These are phyloP conservation scores for Carcina quercana DNA, from an alignment of 2,888 invertebrate species.

Conservation along the genomic window DNA sequence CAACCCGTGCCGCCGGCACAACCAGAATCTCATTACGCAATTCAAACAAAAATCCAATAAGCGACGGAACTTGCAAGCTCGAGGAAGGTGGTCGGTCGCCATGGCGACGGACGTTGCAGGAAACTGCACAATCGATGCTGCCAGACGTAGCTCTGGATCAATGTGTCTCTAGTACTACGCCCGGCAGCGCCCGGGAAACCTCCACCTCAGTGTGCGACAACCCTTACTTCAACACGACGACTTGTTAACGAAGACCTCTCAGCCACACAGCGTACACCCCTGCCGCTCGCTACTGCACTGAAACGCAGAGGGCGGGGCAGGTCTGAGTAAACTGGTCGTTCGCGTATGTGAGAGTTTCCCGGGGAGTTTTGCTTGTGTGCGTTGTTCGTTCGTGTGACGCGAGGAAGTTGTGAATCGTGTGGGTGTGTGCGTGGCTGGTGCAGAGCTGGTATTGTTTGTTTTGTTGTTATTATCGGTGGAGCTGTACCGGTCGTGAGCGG, in stretches of 20 bases:
- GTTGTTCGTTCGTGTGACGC: slow-evolving; percentile 42
- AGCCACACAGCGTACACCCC: neutral
- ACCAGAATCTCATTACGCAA: neutral
- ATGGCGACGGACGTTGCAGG: slow-evolving; percentile 65
- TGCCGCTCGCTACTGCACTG: neutral
- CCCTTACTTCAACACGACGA: neutral
- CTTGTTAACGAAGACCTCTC: neutral
- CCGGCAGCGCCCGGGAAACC: slow-evolving; percentile 61
- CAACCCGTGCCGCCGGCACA: too few species aligned
- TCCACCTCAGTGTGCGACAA: slow-evolving; percentile 19
- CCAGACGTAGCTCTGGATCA: slow-evolving; percentile 71
- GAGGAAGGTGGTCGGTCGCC: slow-evolving; percentile 55
- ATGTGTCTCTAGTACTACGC: slow-evolving; percentile 75
- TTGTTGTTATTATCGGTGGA: slow-evolving; percentile 57
- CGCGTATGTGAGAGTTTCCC: neutral
- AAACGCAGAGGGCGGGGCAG: slow-evolving; percentile 24
- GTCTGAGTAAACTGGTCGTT: slow-evolving; percentile 27
- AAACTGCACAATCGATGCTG: slow-evolving; percentile 74
- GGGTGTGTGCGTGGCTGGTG: slow-evolving; percentile 53
- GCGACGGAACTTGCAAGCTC: slow-evolving; percentile 35
- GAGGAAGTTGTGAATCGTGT: slow-evolving; percentile 64
- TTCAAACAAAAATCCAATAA: slow-evolving; percentile 40
- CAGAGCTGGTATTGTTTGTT: slow-evolving; percentile 56
- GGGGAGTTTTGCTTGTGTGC: slow-evolving; percentile 27
- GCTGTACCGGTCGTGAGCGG: slow-evolving; percentile 22